Percentiles rank a stretch among this genome's conserved stretches.
Conservation (phyloP, 2,113 vertebrate genomes). For the Sinosuthora webbiana region DNA sequence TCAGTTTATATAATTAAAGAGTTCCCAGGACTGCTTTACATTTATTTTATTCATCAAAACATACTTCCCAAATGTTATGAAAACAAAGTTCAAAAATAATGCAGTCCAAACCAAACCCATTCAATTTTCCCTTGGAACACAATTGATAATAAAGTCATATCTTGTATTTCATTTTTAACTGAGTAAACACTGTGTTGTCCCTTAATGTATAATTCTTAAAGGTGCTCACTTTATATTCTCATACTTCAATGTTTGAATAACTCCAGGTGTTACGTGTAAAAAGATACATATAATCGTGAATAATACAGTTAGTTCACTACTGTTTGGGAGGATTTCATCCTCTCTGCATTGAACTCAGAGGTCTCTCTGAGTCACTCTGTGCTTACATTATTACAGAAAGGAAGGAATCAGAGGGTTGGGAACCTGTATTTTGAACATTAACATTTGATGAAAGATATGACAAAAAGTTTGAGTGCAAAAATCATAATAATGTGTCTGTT, state of each 20-base stretch:
- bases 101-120: background rate
- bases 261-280: background rate
- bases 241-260: background rate
- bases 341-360: background rate
- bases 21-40: constrained; percentile 60
- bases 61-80: constrained; percentile 46
- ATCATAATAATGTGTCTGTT: background rate
- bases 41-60: constrained; percentile 59
- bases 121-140: background rate
- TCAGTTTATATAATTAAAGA: constrained; percentile 69
- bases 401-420: background rate
- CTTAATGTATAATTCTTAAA: background rate
- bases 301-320: background rate
- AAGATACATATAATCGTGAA: background rate
- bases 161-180: background rate
- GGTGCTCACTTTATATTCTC: background rate
- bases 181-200: background rate
- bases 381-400: background rate
- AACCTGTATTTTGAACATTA: background rate
- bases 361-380: background rate
- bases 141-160: background rate
- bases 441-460: background rate
- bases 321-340: background rate
- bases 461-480: background rate
- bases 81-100: constrained; percentile 13